Percentiles rank a stretch among this genome's conserved stretches.
Evolutionary conservation across 2,113 vertebrate species (phyloP).

Genomic region (Datnioides undecimradiatus): DNA sequence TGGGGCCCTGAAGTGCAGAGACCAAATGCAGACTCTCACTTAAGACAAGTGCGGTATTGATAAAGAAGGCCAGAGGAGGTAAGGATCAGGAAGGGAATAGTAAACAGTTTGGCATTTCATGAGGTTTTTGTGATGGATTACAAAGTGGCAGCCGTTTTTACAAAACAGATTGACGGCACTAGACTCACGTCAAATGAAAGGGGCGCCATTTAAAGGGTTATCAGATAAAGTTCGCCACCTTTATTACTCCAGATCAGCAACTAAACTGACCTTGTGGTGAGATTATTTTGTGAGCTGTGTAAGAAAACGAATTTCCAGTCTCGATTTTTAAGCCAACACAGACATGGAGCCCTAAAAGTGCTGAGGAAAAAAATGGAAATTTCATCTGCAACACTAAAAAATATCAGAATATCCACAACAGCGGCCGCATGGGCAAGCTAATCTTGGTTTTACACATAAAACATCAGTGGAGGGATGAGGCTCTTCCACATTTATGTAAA

Average conservation of each 20-base stretch:
- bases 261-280: neutral
- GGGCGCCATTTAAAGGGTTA: neutral
- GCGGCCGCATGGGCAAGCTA: too few relatives aligned
- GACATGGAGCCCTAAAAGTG: neutral
- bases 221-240: neutral
- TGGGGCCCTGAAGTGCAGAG: conserved; percentile 1
- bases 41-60: conserved; percentile 61
- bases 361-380: neutral
- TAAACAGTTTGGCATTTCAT: neutral
- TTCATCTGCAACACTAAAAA: neutral
- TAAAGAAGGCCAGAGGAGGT: conserved; percentile 15
- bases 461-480: too few relatives aligned
- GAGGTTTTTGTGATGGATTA: neutral
- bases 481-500: neutral
- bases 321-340: neutral
- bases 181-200: neutral
- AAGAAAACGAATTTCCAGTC: neutral
- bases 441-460: neutral
- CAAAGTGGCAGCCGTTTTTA: neutral
- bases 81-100: conserved; percentile 20
- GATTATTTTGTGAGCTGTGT: neutral
- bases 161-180: neutral
- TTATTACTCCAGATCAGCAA: neutral
- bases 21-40: conserved; percentile 15
- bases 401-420: too few relatives aligned